Evolutionary conservation across 2,113 vertebrate species (phyloP).

Genomic region (Aix galericulata): DNA sequence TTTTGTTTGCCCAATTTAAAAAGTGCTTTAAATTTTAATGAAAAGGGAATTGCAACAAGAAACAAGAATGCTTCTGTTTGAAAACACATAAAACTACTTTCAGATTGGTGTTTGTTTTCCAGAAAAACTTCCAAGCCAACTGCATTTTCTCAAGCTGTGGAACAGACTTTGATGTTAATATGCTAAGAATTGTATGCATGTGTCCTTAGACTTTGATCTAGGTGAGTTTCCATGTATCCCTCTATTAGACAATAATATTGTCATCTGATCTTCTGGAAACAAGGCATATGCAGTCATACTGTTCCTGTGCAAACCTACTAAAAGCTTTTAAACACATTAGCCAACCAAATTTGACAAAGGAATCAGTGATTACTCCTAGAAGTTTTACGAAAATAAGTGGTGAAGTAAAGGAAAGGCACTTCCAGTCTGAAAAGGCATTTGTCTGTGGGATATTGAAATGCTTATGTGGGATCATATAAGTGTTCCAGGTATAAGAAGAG

Average conservation of each 20-base stretch:
- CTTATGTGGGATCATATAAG: not conserved
- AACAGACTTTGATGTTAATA: too few relatives aligned
- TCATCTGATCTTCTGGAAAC: not conserved
- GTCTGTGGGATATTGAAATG: not conserved
- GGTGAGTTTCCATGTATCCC: not conserved
- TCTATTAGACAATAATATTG: not conserved
- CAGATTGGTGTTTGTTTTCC: not conserved
- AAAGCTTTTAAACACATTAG: accelerated
- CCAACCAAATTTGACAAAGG: not conserved
- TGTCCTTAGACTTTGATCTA: not conserved
- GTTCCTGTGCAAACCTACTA: not conserved
- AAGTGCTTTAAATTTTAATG: not conserved
- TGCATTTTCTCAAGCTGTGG: not conserved
- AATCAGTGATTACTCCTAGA: not conserved
- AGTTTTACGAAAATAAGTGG: not conserved
- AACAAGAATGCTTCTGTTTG: not conserved
- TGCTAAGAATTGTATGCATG: not conserved
- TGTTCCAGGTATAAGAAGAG: not conserved
- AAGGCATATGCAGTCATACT: not conserved
- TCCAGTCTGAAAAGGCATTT: not conserved
- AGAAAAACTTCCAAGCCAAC: not conserved
- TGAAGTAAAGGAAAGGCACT: not conserved
- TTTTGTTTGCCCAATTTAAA: not conserved
- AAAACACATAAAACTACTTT: not conserved
- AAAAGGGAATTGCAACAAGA: not conserved